phyloP scores from a whole-genome alignment of 2,113 vertebrate species.

The Pelvicachromis taeniatus region DNA sequence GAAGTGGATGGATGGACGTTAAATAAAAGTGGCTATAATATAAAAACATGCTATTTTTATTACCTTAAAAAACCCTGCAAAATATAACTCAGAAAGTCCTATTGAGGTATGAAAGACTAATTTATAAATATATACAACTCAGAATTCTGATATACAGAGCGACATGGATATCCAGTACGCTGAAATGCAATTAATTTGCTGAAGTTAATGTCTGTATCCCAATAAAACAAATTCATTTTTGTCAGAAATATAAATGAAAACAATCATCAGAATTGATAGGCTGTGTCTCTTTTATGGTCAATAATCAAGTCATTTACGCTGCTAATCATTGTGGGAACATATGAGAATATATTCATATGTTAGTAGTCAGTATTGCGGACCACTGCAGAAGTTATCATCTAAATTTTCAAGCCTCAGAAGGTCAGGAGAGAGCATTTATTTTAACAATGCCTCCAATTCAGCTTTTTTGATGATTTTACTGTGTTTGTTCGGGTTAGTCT shows the following conservation, averaged over 20 bases:
- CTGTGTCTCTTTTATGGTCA: conserved; percentile 31
- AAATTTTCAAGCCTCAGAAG: background rate
- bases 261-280: conserved; percentile 27
- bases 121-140: background rate
- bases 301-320: conserved; percentile 33
- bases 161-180: conserved; percentile 11
- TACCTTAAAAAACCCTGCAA: background rate
- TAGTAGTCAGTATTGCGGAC: background rate
- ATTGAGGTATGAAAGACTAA: background rate
- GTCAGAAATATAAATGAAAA: conserved; percentile 37
- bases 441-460: background rate
- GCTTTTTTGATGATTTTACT: background rate
- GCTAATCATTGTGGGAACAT: conserved; percentile 22
- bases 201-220: conserved; percentile 22
- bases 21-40: background rate
- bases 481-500: background rate
- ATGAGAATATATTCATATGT: conserved; percentile 8
- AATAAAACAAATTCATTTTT: conserved; percentile 16
- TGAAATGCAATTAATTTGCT: conserved; percentile 37
- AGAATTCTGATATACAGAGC: background rate
- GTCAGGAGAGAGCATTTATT: background rate
- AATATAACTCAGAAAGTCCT: background rate
- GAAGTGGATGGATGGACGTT: no score
- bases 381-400: background rate
- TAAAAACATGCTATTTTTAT: background rate